phyloP scores from a whole-genome alignment of 2,113 vertebrate species.

The Mustela lutreola region DNA sequence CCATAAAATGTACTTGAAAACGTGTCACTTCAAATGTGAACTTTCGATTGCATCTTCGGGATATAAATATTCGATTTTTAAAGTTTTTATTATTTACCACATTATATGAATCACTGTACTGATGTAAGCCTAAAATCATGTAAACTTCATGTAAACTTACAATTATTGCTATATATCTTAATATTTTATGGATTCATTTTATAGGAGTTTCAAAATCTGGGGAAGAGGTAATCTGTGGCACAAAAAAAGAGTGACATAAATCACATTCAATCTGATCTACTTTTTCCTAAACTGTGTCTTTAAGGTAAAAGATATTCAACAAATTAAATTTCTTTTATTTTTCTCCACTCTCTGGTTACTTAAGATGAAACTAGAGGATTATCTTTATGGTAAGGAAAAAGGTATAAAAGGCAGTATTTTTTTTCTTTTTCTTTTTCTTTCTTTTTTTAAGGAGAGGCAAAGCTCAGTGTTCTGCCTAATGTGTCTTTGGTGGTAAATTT shows the following conservation, averaged over 20 bases:
- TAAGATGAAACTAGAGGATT: conserved; percentile 3
- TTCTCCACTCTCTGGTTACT: neutral
- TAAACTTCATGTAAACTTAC: neutral
- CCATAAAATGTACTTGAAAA: neutral
- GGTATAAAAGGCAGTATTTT: neutral
- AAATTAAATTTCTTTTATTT: neutral
- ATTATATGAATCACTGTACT: neutral
- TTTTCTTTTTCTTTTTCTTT: neutral
- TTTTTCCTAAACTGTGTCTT: neutral
- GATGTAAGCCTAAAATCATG: conserved; percentile 13
- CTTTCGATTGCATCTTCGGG: neutral
- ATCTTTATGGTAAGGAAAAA: neutral
- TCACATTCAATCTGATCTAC: neutral
- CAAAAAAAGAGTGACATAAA: neutral
- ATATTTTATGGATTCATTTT: conserved; percentile 17
- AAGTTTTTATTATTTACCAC: neutral
- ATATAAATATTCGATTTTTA: neutral
- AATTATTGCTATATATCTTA: neutral
- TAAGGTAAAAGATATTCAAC: conserved; percentile 2
- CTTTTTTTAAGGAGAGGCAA: neutral
- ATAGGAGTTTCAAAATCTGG: conserved; percentile 18
- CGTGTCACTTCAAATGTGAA: neutral
- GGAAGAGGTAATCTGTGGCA: neutral
- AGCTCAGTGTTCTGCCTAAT: neutral
- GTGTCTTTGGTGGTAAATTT: conserved; percentile 67